Conservation (phyloP, 2,113 vertebrate species). For the Numenius arquata region DNA sequence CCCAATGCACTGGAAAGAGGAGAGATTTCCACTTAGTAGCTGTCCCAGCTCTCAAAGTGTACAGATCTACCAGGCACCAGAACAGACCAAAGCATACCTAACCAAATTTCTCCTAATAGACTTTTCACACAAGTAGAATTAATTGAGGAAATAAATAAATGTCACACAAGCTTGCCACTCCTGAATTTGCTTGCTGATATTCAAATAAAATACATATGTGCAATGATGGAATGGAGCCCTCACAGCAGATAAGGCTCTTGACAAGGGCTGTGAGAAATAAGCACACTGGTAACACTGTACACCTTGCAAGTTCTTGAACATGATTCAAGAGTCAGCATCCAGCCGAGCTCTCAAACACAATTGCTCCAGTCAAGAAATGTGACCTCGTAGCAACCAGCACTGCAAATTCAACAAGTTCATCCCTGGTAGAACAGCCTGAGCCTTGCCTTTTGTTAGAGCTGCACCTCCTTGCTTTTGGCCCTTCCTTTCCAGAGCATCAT, state of each 20-base stretch:
- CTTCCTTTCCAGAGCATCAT: neutral
- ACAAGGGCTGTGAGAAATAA: neutral
- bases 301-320: neutral
- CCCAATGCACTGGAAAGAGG: neutral
- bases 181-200: neutral
- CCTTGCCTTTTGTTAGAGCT: neutral
- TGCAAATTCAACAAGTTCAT: neutral
- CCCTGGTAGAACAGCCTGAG: neutral
- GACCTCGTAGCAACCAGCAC: neutral
- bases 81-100: neutral
- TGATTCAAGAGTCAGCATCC: neutral
- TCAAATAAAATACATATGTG: neutral
- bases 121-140: neutral
- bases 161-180: neutral
- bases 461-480: neutral
- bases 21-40: neutral
- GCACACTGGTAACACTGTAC: neutral
- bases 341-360: neutral
- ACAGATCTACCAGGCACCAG: neutral
- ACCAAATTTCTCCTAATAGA: neutral
- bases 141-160: too few relatives aligned
- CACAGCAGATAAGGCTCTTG: neutral
- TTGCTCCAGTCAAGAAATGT: neutral
- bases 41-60: neutral
- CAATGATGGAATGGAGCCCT: neutral